These are phyloP conservation scores for Ameiurus melas DNA, from an alignment of 2,113 vertebrate species.

Conservation along the genomic window DNA sequence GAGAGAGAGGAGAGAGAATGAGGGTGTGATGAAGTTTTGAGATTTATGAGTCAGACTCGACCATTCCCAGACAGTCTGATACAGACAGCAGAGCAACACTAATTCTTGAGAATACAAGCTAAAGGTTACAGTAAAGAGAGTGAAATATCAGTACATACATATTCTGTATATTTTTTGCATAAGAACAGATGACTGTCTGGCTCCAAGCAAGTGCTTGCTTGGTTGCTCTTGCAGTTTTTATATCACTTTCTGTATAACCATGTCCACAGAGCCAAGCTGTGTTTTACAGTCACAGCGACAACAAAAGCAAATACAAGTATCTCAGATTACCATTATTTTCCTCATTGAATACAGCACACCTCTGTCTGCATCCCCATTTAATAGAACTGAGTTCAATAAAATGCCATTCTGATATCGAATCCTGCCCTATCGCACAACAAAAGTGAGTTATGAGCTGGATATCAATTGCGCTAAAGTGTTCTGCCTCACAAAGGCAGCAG, in stretches of 20 bases:
- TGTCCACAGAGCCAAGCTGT: background rate
- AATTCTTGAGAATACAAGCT: background rate
- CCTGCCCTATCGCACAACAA: background rate
- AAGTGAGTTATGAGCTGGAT: conserved; percentile 15
- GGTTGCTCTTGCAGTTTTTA: background rate
- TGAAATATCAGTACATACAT: background rate
- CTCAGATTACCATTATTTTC: background rate
- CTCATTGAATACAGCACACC: background rate
- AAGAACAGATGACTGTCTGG: background rate
- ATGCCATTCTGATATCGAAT: conserved; percentile 14
- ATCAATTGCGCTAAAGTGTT: conserved; percentile 16
- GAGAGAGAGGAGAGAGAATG: background rate
- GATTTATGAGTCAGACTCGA: conserved; percentile 44
- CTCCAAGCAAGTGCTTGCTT: background rate
- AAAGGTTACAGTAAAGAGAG: background rate
- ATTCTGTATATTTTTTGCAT: background rate
- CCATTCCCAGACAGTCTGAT: conserved; percentile 19
- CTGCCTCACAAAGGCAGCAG: background rate
- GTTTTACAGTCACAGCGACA: background rate
- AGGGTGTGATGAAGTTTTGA: conserved; percentile 2
- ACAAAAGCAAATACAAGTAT: background rate
- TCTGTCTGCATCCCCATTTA: background rate
- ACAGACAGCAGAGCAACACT: conserved; percentile 33
- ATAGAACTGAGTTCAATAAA: background rate
- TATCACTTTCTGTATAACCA: background rate